Percentiles rank a stretch among this genome's conserved stretches.
Evolutionary conservation across 1,140 invertebrate genomes (phyloP).

Genomic region (Heliconius congener): DNA sequence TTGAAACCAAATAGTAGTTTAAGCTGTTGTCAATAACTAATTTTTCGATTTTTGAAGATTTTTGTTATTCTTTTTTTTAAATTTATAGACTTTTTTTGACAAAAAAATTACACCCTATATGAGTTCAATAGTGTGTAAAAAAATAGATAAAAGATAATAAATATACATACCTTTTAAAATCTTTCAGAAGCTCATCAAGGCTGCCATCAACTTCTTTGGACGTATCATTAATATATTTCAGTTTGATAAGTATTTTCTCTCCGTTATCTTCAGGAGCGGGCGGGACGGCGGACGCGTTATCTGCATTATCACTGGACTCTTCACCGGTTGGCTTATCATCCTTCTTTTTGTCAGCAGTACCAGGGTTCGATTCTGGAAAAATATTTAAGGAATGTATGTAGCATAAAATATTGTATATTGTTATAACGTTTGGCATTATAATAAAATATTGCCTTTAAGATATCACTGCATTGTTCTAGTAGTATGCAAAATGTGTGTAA

Average conservation of each 20-base stretch:
- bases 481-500: too few species aligned
- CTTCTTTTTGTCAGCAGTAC: constrained; percentile 28
- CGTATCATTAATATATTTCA: constrained; percentile 94
- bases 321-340: constrained; percentile 15
- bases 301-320: constrained; percentile 14
- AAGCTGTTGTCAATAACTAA: too few species aligned
- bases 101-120: too few species aligned
- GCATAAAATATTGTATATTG: not conserved
- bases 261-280: constrained; percentile 17
- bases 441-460: too few species aligned
- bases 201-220: constrained; percentile 89
- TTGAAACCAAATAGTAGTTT: too few species aligned
- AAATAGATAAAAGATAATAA: too few species aligned
- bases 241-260: constrained; percentile 83
- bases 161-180: constrained; percentile 85
- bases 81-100: too few species aligned
- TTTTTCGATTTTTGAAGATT: too few species aligned
- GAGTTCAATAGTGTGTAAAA: too few species aligned
- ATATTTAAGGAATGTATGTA: not conserved
- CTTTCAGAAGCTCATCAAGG: constrained; percentile 88
- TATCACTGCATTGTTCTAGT: too few species aligned
- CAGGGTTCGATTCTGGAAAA: constrained; percentile 38
- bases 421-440: too few species aligned
- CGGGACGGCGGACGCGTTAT: constrained; percentile 22
- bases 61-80: too few species aligned